These are phyloP conservation scores for Mya arenaria DNA, from an alignment of 1,140 invertebrate species.

Conservation along the genomic window DNA sequence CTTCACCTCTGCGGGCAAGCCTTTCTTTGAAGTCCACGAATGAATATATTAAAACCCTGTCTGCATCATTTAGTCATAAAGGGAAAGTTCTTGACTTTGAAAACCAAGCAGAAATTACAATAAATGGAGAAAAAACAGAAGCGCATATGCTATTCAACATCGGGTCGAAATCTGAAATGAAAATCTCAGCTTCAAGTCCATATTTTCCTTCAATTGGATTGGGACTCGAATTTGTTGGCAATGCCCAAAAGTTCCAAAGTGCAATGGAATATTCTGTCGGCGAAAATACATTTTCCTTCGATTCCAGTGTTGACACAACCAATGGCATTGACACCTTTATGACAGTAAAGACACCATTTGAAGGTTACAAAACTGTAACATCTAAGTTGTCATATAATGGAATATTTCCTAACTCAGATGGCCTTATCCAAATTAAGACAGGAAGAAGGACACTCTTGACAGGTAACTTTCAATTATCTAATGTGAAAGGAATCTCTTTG, in stretches of 20 bases:
- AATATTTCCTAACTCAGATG: neutral
- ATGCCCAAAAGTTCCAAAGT: neutral
- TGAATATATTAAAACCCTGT: neutral
- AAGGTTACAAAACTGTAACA: conserved; percentile 24
- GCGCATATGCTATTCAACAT: conserved; percentile 26
- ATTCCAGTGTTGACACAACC: neutral
- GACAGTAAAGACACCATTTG: conserved; percentile 5
- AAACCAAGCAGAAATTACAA: conserved; percentile 27
- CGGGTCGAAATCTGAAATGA: conserved; percentile 5
- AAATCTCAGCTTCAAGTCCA: conserved; percentile 8
- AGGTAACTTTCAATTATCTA: conserved; percentile 2
- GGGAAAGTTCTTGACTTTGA: conserved; percentile 11
- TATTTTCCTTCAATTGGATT: neutral
- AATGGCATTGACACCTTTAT: conserved; percentile 1
- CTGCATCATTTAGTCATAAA: conserved; percentile 5
- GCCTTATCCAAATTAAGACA: neutral
- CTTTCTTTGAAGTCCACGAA: no score
- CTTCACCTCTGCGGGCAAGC: no score
- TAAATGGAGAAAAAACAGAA: neutral
- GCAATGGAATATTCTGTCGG: neutral
- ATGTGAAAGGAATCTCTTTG: neutral
- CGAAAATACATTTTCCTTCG: neutral
- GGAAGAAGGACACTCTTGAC: neutral
- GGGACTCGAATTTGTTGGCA: conserved; percentile 13
- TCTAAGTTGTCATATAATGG: neutral